phyloP scores from a whole-genome alignment of 2,888 invertebrate species.

The Molanna angustata region DNA sequence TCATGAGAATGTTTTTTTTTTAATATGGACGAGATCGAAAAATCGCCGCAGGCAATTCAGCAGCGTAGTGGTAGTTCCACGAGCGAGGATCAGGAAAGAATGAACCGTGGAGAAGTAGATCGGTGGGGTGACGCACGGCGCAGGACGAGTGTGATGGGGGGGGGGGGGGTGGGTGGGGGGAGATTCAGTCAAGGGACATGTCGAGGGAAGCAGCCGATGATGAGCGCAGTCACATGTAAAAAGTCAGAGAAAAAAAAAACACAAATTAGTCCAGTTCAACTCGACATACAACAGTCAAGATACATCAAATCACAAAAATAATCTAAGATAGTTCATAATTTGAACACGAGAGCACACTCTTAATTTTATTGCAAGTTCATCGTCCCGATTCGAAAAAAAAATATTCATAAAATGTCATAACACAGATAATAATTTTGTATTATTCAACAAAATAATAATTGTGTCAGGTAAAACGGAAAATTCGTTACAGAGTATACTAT shows the following conservation, averaged over 20 bases:
- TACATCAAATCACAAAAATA: too few relatives aligned
- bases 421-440: too few relatives aligned
- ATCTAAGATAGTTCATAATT: too few relatives aligned
- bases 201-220: slow-evolving; percentile 34
- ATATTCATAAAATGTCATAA: too few relatives aligned
- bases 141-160: slow-evolving; percentile 32
- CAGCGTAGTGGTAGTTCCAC: slow-evolving; percentile 2
- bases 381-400: too few relatives aligned
- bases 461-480: too few relatives aligned
- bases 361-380: too few relatives aligned
- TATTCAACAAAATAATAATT: too few relatives aligned
- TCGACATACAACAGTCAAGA: too few relatives aligned
- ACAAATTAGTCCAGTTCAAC: slow-evolving; percentile 36
- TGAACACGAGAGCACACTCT: too few relatives aligned
- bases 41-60: neutral
- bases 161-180: slow-evolving; percentile 35
- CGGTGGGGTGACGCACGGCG: slow-evolving; percentile 38
- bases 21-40: neutral
- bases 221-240: slow-evolving; percentile 28
- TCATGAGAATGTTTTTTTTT: neutral
- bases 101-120: slow-evolving; percentile 38
- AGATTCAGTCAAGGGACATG: slow-evolving; percentile 33
- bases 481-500: too few relatives aligned
- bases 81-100: slow-evolving; percentile 17
- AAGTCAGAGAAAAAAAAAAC: slow-evolving; percentile 36